Base-by-base conservation (phyloP, 2,888 invertebrate genomes). In the Cephus rjabovi region DNA sequence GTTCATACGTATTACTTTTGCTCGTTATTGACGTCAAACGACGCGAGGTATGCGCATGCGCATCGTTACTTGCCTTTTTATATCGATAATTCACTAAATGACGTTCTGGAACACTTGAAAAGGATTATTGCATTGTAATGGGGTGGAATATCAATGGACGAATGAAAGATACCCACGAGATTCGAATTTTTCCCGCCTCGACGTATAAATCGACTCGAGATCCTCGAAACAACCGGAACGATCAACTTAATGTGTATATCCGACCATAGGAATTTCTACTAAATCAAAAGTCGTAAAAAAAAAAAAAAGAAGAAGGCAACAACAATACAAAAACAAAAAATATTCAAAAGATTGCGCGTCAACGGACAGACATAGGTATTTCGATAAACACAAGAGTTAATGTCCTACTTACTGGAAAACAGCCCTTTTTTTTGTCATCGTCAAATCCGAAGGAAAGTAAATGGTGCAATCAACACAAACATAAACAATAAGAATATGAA, bases 401-500 rank as follows among this genome's bases (percentile, higher is more conserved):
- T 90, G 90, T 92, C 93, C 93, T 94, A 95, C 95, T 95, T 95
- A 95, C 95, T 94, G 94, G 93, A 93, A 94, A 94, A 94, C 95
- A 95, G 95, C 95, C 95, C 95, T 95, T 89, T 88, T 87, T 87
- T 81, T 81, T 86, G 87, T 89, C 87, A 87, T 90, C 85, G 56
- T 56, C 56, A 56, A 90, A 94, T 94, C 93, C 93, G 94, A 94
- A 94, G 94, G 93, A 93, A 94, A 94, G 94, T 93, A 94, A 93
- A 91, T 90, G 91, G 91, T 92, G 92, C 92, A 92, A 90, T 91
- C 87, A 91, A 93, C 91, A 92, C 94, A 94, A 93, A 93, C 93
- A 91, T 92, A 92, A 95, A 94, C 94, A 94, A 95, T 95, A 95
- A 95, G 95, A 95, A 94, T 92, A 93, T 94, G 94, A 94, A 95